phyloP scores from a whole-genome alignment of 1,140 invertebrate genomes.

The Drosophila arizonae region DNA sequence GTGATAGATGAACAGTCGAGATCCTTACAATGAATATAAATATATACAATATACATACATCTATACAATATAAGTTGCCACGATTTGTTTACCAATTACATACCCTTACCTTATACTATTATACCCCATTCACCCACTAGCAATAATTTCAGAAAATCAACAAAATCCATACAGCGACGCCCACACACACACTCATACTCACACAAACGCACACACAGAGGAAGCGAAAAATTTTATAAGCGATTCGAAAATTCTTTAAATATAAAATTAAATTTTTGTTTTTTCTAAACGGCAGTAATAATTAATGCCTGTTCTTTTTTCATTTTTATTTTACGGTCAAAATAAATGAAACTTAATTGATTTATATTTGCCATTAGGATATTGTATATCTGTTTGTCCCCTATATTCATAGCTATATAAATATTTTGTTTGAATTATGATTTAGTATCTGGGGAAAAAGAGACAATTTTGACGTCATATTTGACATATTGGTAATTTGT shows the following conservation, averaged over 20 bases:
- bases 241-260: slow-evolving; percentile 32
- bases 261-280: slow-evolving; percentile 21
- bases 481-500: slow-evolving; percentile 76
- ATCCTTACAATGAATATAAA: no score
- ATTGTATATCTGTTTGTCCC: slow-evolving; percentile 12
- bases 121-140: no score
- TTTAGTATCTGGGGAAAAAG: slow-evolving; percentile 24
- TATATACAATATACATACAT: no score
- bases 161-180: slow-evolving; percentile 6
- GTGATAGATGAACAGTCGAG: background rate
- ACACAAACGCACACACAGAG: no score
- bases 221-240: slow-evolving; percentile 27
- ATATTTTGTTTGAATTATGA: slow-evolving; percentile 56
- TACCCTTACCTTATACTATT: no score
- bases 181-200: slow-evolving; percentile 8
- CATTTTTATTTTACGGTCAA: slow-evolving; percentile 36
- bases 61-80: no score
- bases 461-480: slow-evolving; percentile 65
- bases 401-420: slow-evolving; percentile 22
- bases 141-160: slow-evolving; percentile 1
- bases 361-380: slow-evolving; percentile 55
- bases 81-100: no score
- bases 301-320: slow-evolving; percentile 38
- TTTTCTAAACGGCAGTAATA: slow-evolving; percentile 60
- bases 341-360: slow-evolving; percentile 53